phyloP scores from a whole-genome alignment of 2,797 vertebrate species.

The Chelon labrosus region DNA sequence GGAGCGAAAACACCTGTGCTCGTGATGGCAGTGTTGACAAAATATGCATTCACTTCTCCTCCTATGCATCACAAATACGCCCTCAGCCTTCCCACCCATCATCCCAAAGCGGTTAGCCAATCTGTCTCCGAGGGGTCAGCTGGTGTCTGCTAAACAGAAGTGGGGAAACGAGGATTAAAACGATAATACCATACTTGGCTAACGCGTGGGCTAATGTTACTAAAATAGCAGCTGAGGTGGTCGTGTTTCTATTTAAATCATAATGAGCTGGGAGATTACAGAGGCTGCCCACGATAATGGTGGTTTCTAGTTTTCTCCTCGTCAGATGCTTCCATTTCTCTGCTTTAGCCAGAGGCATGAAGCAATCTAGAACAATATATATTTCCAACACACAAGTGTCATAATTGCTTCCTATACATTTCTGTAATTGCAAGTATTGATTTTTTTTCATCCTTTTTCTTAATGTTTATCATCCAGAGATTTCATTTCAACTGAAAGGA shows the following conservation, averaged over 20 bases:
- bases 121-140: neutral
- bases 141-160: conserved; percentile 29
- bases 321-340: conserved; percentile 34
- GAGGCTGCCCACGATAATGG: conserved; percentile 27
- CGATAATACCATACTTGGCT: conserved; percentile 45
- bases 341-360: conserved; percentile 19
- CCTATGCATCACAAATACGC: conserved; percentile 23
- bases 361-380: conserved; percentile 25
- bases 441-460: conserved; percentile 1
- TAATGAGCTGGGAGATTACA: conserved; percentile 65
- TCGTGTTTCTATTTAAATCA: conserved; percentile 56
- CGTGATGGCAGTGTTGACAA: conserved; percentile 43
- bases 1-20: conserved; percentile 48
- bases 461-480: conserved; percentile 10
- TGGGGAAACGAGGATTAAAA: conserved; percentile 37
- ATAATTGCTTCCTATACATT: conserved; percentile 32
- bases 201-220: conserved; percentile 45
- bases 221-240: conserved; percentile 57
- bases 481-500: neutral
- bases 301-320: conserved; percentile 30
- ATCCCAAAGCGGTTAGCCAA: conserved; percentile 17
- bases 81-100: conserved; percentile 11
- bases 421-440: conserved; percentile 42
- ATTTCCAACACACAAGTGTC: conserved; percentile 26
- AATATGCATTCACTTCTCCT: conserved; percentile 38